Conservation (phyloP, 2,888 invertebrate genomes). For the Tiphia femorata region DNA sequence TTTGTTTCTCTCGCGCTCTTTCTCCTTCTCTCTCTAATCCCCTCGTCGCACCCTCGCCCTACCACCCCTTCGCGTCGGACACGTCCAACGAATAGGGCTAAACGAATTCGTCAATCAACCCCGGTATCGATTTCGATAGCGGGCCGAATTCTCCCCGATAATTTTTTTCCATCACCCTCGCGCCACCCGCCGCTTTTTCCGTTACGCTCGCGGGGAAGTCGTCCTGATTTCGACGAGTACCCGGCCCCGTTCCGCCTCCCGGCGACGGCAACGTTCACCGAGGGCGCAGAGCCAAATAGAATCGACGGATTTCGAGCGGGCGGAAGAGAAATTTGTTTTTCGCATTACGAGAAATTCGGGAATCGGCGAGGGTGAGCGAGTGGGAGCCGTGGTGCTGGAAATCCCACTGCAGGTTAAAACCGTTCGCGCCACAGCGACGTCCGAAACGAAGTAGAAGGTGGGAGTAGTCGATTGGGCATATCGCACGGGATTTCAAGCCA, state of each 20-base stretch:
- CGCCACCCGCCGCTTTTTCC: not conserved
- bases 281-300: not conserved
- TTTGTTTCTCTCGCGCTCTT: slow-evolving; percentile 32
- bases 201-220: not conserved
- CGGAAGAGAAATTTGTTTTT: not conserved
- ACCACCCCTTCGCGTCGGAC: not conserved
- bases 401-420: too few species aligned
- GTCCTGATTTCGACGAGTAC: slow-evolving; percentile 2
- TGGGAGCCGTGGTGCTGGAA: too few species aligned
- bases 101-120: slow-evolving; percentile 57
- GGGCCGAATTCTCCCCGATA: slow-evolving; percentile 6
- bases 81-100: slow-evolving; percentile 40
- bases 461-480: too few species aligned
- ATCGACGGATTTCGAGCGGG: too few species aligned
- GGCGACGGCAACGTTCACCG: not conserved
- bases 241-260: too few species aligned
- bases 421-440: too few species aligned
- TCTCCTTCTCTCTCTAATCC: slow-evolving; percentile 23
- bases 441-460: too few species aligned
- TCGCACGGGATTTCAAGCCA: too few species aligned
- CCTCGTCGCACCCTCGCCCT: not conserved
- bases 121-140: slow-evolving; percentile 52
- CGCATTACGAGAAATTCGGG: slow-evolving; percentile 12
- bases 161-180: not conserved
- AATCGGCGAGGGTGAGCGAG: too few species aligned